Base-by-base conservation (phyloP, 2,888 invertebrate genomes). In the Stictocephala bisonia region DNA sequence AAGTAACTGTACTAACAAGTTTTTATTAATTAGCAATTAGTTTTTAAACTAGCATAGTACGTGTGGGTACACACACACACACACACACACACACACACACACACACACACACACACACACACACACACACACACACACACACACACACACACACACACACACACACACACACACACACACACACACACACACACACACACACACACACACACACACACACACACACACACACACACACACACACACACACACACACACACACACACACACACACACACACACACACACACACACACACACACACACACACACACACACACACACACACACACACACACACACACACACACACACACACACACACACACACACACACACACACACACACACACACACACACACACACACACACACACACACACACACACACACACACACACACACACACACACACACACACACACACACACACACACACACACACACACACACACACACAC, bases 261-360 rank as follows among this genome's bases (percentile, higher is more conserved):
- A 44, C 44, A 44, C 44, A 44, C 44, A 44, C 44, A 44, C 44
- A 44, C 44, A 44, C 44, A 44, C 3, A 44, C 44, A 44, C 44
- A 44, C 44, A 44, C 44, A 44, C 44, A 44, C 44, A 44, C 44
- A 44, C 44, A 44, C 11, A 9, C 35, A 35, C 35, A 35, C 35
- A 35, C 35, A 35, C 35, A 35, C 35, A 35, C 35, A 35, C 35
- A 35, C 35, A 35, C 35, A 44, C 11, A 44, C 44, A 44, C 11
- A 44, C 44, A 44, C 11, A 44, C 44, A 44, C 11, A 44, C 44
- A 44, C 11, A 44, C 44, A 44, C 11, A 44, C 44, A 44, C 11
- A 44, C 44, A 44, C 11, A 44, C 44, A 44, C 11, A 44, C 4
- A 11, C 11, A 44, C 44, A 44, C 11, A 44, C 44, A 44, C 11